phyloP scores from a whole-genome alignment of 2,113 vertebrate species.

The Zapus hudsonius region DNA sequence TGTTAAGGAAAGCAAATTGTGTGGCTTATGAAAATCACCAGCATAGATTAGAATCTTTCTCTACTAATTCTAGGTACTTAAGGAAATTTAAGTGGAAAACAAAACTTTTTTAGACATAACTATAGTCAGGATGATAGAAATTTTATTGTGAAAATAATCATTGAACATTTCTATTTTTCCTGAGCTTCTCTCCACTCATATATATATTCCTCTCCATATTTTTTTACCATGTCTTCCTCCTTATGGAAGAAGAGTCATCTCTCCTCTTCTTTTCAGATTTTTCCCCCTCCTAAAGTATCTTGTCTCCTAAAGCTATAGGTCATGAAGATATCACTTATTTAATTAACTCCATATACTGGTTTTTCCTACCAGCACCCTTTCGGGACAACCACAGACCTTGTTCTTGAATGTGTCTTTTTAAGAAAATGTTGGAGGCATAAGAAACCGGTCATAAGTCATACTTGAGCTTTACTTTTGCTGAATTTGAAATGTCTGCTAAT shows the following conservation, averaged over 20 bases:
- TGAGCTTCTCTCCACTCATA: neutral
- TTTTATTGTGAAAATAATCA: slow-evolving; percentile 4
- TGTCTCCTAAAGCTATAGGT: neutral
- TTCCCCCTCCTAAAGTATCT: neutral
- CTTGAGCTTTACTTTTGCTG: neutral
- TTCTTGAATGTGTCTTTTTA: neutral
- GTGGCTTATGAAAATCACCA: neutral
- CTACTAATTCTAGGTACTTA: neutral
- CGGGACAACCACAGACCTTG: neutral
- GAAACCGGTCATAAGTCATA: neutral
- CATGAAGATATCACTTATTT: neutral
- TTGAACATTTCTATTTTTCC: neutral
- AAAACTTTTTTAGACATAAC: neutral
- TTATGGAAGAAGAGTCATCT: neutral
- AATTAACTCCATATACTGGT: neutral
- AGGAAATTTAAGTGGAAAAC: neutral
- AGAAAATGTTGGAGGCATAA: neutral
- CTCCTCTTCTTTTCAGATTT: neutral
- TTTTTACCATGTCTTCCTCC: neutral
- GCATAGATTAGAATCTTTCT: neutral
- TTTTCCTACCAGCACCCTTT: neutral
- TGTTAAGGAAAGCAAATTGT: slow-evolving; percentile 3
- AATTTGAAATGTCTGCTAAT: neutral
- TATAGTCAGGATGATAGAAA: neutral
- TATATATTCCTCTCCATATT: neutral